Percentiles rank a stretch among this genome's conserved stretches.
Conservation (phyloP, 2,888 invertebrate species). For the Macrophya alboannulata region DNA sequence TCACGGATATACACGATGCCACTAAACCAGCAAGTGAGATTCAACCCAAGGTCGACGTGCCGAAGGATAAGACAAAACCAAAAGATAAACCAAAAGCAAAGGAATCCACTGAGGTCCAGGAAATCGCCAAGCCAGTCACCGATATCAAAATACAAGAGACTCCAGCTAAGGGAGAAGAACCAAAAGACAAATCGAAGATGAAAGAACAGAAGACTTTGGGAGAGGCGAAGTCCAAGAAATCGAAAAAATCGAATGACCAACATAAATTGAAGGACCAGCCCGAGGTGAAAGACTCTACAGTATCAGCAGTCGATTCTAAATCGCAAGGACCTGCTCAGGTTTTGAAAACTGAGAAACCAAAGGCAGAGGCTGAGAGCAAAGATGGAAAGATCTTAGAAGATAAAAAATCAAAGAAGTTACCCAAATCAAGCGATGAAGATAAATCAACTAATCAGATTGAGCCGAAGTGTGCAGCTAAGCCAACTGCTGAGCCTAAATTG, state of each 20-base stretch:
- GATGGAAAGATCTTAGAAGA: slow-evolving; percentile 14
- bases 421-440: background rate
- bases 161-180: slow-evolving; percentile 56
- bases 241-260: slow-evolving; percentile 1
- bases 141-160: slow-evolving; percentile 19
- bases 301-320: slow-evolving; percentile 25
- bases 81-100: slow-evolving; percentile 63
- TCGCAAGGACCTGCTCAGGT: background rate
- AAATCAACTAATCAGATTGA: slow-evolving; percentile 2
- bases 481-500: background rate
- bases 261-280: slow-evolving; percentile 13
- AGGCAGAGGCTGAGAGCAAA: background rate
- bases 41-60: slow-evolving; percentile 20
- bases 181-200: slow-evolving; percentile 40
- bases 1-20: background rate
- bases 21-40: slow-evolving; percentile 38
- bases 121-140: background rate
- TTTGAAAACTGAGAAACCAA: slow-evolving; percentile 16
- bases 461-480: background rate
- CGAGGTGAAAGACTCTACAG: slow-evolving; percentile 7
- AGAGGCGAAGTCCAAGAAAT: slow-evolving; percentile 37
- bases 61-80: slow-evolving; percentile 59
- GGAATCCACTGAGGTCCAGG: slow-evolving; percentile 56
- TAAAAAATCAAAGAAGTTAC: slow-evolving; percentile 45
- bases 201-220: slow-evolving; percentile 22